These are phyloP conservation scores for Phenacoccus solenopsis DNA, from an alignment of 1,140 invertebrate genomes.

Conservation along the genomic window DNA sequence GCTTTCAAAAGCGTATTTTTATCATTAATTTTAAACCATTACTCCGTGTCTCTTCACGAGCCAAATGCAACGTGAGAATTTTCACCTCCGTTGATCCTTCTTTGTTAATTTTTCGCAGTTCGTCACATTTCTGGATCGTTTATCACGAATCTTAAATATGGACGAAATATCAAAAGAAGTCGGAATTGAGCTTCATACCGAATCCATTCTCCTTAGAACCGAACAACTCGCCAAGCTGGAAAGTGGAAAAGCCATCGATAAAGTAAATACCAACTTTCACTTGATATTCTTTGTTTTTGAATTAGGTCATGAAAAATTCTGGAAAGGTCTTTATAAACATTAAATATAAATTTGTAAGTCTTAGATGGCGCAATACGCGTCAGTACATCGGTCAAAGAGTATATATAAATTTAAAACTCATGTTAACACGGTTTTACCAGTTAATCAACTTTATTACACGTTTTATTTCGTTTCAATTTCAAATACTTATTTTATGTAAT, in stretches of 20 bases:
- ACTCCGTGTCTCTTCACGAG: no score
- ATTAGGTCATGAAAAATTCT: no score
- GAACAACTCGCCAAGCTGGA: slow-evolving; percentile 63
- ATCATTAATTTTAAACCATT: neutral
- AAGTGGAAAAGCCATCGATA: slow-evolving; percentile 61
- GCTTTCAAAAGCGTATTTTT: neutral
- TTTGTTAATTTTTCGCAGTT: slow-evolving; percentile 38
- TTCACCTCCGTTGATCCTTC: neutral
- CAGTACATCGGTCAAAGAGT: no score
- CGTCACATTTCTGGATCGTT: slow-evolving; percentile 54
- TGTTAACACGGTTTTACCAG: neutral
- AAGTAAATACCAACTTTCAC: slow-evolving; percentile 38
- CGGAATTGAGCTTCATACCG: slow-evolving; percentile 63
- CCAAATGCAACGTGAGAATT: neutral
- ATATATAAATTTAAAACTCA: slow-evolving; percentile 3
- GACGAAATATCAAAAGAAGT: slow-evolving; percentile 63
- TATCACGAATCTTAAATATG: slow-evolving; percentile 57
- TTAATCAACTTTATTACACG: neutral
- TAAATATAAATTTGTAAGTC: no score
- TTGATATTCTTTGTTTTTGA: no score
- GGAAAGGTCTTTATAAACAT: no score
- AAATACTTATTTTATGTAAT: neutral
- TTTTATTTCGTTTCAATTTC: neutral
- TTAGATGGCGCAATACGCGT: no score
- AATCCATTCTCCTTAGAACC: slow-evolving; percentile 57